These are phyloP conservation scores for Leptinotarsa juncta DNA, from an alignment of 2,888 invertebrate genomes.

Conservation along the genomic window DNA sequence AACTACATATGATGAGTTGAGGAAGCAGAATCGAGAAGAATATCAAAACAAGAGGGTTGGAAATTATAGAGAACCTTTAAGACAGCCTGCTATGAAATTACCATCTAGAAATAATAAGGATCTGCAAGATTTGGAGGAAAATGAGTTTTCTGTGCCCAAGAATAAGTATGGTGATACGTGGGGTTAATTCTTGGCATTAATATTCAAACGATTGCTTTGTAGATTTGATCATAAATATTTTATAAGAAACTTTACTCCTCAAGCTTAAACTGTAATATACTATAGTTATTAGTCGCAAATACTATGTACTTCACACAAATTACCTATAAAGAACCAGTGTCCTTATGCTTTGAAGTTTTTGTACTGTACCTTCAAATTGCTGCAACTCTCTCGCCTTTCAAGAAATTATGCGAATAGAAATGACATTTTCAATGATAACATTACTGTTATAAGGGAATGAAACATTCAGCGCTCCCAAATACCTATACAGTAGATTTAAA, in stretches of 20 bases:
- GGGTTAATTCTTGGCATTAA: slow-evolving; percentile 33
- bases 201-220: background rate
- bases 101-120: slow-evolving; percentile 22
- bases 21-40: slow-evolving; percentile 77
- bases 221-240: background rate
- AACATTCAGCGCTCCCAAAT: too few species aligned
- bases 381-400: too few species aligned
- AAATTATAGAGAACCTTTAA: slow-evolving; percentile 49
- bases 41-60: slow-evolving; percentile 63
- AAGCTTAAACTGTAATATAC: background rate
- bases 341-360: too few species aligned
- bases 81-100: slow-evolving; percentile 32
- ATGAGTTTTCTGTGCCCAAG: slow-evolving; percentile 39
- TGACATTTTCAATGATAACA: too few species aligned
- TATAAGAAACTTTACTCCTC: background rate
- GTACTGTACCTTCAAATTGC: too few species aligned
- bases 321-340: too few species aligned
- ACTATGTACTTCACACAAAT: too few species aligned
- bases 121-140: slow-evolving; percentile 17
- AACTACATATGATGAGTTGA: slow-evolving; percentile 79
- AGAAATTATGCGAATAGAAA: too few species aligned
- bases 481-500: too few species aligned
- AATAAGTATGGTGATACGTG: slow-evolving; percentile 58
- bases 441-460: too few species aligned
- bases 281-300: too few species aligned